Base-by-base conservation (phyloP, 2,888 invertebrate species). In the Tinea pellionella region DNA sequence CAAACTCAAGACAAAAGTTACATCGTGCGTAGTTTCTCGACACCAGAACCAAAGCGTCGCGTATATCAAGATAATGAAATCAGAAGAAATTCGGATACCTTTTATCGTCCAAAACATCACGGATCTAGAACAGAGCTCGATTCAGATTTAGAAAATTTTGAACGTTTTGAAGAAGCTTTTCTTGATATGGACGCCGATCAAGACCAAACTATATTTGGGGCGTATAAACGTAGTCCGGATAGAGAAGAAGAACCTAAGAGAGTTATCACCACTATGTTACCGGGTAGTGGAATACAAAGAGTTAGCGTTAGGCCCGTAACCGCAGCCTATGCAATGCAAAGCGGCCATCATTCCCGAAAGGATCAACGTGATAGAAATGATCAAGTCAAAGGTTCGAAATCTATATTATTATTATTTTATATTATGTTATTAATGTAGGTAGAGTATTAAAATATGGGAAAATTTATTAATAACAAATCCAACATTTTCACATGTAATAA, bases 161-260 rank as follows among this genome's bases (percentile, higher is more conserved):
- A 86, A 63, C 79, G 78, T 61, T 83, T 86, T 42, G 83, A 84
- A 61, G 85, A 85, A 61, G 75, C 77, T 47, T 77, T 86, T 19
- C 68, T 87, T n/a, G 86, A 87, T 63, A 82, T 85, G 41, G 86
- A 87, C 61, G 80, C 80, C 9, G 85, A 85, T 63, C 74, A 78
- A 47, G 83, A 84, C 41, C 77, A 78, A 1, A 67, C 69, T 37
- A 61, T 72, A 3, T 70, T 78, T 18, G 71, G 73, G 16, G 73
- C 74, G 24, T 80, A 77, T 62, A 69, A 73, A 59, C 72, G 67
- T 60, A 78, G 74, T 59, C 75, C 79, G n/a, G 80, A 81, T 13
- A 72, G 69, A 63, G 80, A 81, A 0, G 76, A 77, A 59, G 83
- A 86, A 0, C 80, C 73, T 62, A 75, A 76, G 65, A 86, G 86